Evolutionary conservation across 2,888 invertebrate species (phyloP), one percentile per base, ranked within the genome.

Genomic region (Piscicola geometra): DNA sequence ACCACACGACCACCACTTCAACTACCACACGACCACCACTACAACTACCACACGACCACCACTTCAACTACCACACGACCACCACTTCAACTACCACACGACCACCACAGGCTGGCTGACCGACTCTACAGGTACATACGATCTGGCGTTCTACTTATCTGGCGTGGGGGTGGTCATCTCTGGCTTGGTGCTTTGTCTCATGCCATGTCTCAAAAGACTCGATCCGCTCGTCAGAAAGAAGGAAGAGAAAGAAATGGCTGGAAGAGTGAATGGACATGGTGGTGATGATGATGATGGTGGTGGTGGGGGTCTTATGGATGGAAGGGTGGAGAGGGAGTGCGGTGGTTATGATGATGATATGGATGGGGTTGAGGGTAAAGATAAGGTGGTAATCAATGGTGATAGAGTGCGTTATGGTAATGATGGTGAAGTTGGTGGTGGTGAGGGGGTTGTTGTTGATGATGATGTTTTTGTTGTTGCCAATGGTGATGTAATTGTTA

Each of bases 131-230:
- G 78, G 78, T 15, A 67, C 66, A 18, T 79, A 79, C 60, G 76
- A 77, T 60, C 32, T 67, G 33, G 72, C 78, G 30, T 79, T 79
- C 66, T 77, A 76, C 75, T 66, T 77, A 21, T 71, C 77, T 0
- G 79, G 79, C 2, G 75, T 75, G 32, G 75, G 76, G 28, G 76
- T 79, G 50, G 36, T 76, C 21, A 28, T 79, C 25, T 78, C 78
- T 12, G 79, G 76, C 1, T 28, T 76, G 21, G 76, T 79, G 75
- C 76, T 79, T 32, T 71, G 77, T 52, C 32, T 71, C 47, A 69
- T 77, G 30, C 77, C 77, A n/a, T 77, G 73, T 25, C 69, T 79
- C 30, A 50, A 41, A 25, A 68, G 25, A 47, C 76, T 72, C 64
- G 78, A 76, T 60, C 76, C 70, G 67, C 68, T 75, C n/a, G 73